These are phyloP conservation scores for Leiothrix lutea DNA, from an alignment of 2,113 vertebrate species.

Conservation along the genomic window DNA sequence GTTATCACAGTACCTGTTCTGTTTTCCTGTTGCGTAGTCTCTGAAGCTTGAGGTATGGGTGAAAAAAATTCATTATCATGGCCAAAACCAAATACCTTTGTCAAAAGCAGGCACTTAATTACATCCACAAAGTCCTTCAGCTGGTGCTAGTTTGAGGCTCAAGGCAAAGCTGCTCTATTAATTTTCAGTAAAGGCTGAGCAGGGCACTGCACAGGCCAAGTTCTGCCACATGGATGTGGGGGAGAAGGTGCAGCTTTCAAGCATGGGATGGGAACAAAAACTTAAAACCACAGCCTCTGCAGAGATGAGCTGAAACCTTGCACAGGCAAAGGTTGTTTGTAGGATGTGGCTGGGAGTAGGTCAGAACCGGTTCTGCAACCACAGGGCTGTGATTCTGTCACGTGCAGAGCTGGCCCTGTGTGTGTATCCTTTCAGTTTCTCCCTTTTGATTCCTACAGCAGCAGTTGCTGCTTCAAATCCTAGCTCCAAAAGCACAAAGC, in stretches of 20 bases:
- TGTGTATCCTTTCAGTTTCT: neutral
- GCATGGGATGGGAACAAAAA: neutral
- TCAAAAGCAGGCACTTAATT: neutral
- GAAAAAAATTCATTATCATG: neutral
- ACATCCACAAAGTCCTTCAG: neutral
- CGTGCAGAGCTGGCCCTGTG: neutral
- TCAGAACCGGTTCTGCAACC: neutral
- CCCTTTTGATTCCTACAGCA: neutral
- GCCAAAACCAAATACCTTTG: neutral
- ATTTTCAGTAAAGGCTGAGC: neutral
- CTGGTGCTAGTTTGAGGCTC: neutral
- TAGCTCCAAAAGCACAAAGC: neutral
- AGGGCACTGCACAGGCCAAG: neutral
- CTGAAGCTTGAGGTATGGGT: neutral
- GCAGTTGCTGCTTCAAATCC: neutral
- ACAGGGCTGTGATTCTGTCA: neutral
- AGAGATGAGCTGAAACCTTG: neutral
- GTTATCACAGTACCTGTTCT: neutral
- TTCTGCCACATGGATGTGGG: fast-evolving
- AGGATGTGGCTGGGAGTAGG: neutral
- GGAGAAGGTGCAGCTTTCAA: neutral
- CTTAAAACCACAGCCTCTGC: neutral
- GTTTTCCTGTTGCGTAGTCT: neutral
- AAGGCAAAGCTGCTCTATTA: neutral
- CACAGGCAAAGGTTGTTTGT: neutral